Percentiles rank a stretch among this genome's conserved stretches.
phyloP scores from a whole-genome alignment of 2,113 vertebrate genomes.

The Nothoprocta perdicaria region DNA sequence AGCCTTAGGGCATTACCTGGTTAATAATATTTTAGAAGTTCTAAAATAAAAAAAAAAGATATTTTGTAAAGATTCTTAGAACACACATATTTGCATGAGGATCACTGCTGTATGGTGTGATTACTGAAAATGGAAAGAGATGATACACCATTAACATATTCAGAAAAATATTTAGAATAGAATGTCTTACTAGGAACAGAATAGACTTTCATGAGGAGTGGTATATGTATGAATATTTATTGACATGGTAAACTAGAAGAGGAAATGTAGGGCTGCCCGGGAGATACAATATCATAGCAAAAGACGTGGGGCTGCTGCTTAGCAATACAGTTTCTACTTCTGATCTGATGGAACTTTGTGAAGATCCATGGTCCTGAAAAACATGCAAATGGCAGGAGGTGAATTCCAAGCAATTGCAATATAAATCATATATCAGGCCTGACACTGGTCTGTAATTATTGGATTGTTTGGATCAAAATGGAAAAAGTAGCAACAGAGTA shows the following conservation, averaged over 20 bases:
- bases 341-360: not conserved
- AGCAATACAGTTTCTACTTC: not conserved
- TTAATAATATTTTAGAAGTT: not conserved
- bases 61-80: not conserved
- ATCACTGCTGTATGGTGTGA: not conserved
- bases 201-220: not conserved
- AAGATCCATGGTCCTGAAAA: not conserved
- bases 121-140: not conserved
- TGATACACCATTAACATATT: not conserved
- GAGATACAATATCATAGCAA: not conserved
- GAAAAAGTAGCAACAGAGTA: not conserved
- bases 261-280: not conserved
- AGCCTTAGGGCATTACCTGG: not conserved
- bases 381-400: not conserved
- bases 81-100: not conserved
- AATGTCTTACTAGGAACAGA: not conserved
- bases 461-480: not conserved
- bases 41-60: not conserved
- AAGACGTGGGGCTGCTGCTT: not conserved
- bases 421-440: not conserved
- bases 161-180: not conserved
- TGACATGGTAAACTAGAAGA: not conserved
- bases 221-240: not conserved
- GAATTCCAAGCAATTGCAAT: not conserved
- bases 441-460: not conserved